phyloP scores from a whole-genome alignment of 2,113 vertebrate genomes.

The Serinus canaria region DNA sequence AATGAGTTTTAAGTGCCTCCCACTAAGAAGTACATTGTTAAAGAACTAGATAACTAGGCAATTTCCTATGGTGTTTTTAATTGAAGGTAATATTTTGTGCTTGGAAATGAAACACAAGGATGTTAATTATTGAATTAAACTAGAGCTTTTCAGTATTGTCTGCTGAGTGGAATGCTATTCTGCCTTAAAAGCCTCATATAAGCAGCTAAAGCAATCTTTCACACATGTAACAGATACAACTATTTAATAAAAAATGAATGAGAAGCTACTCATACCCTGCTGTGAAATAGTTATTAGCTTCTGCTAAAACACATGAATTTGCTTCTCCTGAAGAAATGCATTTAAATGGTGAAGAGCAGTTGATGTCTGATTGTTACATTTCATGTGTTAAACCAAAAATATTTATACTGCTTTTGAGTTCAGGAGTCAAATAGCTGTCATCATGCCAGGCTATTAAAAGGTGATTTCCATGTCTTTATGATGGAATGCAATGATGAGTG shows the following conservation, averaged over 20 bases:
- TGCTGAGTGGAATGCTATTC: not conserved
- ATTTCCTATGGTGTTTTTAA: slow-evolving; percentile 21
- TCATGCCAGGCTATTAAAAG: not conserved
- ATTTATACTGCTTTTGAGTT: not conserved
- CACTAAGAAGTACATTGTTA: not conserved
- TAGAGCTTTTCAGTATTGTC: not conserved
- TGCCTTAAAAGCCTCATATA: not conserved
- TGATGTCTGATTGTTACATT: not conserved
- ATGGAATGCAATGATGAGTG: not conserved
- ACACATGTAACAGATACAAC: slow-evolving; percentile 48
- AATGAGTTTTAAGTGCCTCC: slow-evolving; percentile 9
- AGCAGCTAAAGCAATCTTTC: slow-evolving; percentile 21
- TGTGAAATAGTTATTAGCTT: slow-evolving; percentile 31
- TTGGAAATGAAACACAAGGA: not conserved
- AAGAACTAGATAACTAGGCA: not conserved
- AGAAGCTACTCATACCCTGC: slow-evolving; percentile 4
- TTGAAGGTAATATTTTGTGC: slow-evolving; percentile 17
- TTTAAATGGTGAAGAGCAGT: not conserved
- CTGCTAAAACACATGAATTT: not conserved
- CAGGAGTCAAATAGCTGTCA: not conserved
- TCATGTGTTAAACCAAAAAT: not conserved
- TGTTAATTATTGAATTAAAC: slow-evolving; percentile 25
- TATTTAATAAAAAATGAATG: slow-evolving; percentile 58
- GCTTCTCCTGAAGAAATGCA: not conserved
- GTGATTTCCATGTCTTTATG: not conserved